These are phyloP conservation scores for Drosophila athabasca DNA, from an alignment of 1,140 invertebrate genomes.

Conservation along the genomic window DNA sequence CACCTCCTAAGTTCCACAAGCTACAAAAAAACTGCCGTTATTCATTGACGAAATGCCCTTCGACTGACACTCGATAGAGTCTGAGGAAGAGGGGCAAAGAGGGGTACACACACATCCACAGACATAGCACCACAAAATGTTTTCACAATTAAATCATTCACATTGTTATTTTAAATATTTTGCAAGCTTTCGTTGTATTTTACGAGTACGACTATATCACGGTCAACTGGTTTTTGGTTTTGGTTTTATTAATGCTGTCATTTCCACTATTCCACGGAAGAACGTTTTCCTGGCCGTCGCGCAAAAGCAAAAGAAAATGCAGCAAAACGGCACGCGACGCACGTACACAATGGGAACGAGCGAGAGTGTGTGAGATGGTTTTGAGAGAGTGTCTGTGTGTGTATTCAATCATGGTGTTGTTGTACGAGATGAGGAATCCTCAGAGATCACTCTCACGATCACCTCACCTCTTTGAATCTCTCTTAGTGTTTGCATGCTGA, in stretches of 20 bases:
- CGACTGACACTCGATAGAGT: constrained; percentile 2
- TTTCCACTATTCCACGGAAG: constrained; percentile 8
- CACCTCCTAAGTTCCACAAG: constrained; percentile 17
- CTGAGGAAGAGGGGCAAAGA: background rate
- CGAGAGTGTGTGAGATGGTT: no score
- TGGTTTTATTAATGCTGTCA: constrained; percentile 9
- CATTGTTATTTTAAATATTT: constrained; percentile 19
- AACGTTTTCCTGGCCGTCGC: constrained; percentile 31
- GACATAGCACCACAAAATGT: constrained; percentile 4
- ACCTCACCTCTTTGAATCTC: no score
- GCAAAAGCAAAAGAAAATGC: constrained; percentile 30
- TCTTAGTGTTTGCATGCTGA: no score
- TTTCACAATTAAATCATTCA: constrained; percentile 47
- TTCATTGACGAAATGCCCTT: constrained; percentile 42
- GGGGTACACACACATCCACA: background rate
- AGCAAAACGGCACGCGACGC: constrained; percentile 48
- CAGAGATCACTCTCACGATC: no score
- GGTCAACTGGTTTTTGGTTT: constrained; percentile 39
- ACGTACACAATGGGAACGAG: constrained; percentile 34
- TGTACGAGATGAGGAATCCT: no score
- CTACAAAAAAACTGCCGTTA: constrained; percentile 36
- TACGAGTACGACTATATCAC: constrained; percentile 29
- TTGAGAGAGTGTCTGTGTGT: no score
- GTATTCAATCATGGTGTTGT: no score
- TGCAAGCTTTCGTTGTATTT: background rate